Evolutionary conservation across 2,113 vertebrate genomes (phyloP), one percentile per base, ranked within the genome.

Genomic region (Upupa epops): DNA sequence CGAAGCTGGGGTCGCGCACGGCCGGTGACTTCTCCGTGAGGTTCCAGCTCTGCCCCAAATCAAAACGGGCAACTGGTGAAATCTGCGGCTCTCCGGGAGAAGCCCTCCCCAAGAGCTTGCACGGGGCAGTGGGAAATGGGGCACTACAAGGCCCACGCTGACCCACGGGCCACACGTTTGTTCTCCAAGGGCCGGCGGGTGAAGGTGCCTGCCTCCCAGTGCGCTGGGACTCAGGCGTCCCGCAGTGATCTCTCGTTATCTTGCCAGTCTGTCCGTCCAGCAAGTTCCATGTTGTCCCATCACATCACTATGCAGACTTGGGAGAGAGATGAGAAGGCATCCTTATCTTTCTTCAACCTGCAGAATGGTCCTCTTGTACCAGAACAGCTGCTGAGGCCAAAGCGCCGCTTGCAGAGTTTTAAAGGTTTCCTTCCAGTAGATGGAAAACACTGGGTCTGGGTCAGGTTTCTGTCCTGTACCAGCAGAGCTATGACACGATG

Each of bases 191-290:
- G 46, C 31, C 19, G 17, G 21, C 3, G 15, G n/a, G 16, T 46
- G 69, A 76, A 45, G 69, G 1, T 56, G 59, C 17, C 10, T n/a
- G 52, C 5, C 26, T 11, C 29, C n/a, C 20, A 3, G 6, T 3
- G 9, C 13, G 13, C 21, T 58, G 13, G 34, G 22, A 9, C 55
- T 7, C 6, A 29, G 19, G 6, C 10, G 26, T 9, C 3, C 14
- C 65, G 40, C 24, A 36, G 0, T 13, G 17, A 58, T 45, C 22
- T 36, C 15, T 42, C n/a, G 31, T 40, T 18, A 15, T 32, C 45
- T 20, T 36, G 49, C 37, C 34, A 36, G 40, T 28, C 34, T 0
- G 0, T 51, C 25, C 72, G 29, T 49, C 48, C 45, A 42, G 34
- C 14, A 78, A 72, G 12, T 71, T 64, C 49, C 9, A 2, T 54